Conservation (phyloP, 2,113 vertebrate species). For the Tapirus terrestris region DNA sequence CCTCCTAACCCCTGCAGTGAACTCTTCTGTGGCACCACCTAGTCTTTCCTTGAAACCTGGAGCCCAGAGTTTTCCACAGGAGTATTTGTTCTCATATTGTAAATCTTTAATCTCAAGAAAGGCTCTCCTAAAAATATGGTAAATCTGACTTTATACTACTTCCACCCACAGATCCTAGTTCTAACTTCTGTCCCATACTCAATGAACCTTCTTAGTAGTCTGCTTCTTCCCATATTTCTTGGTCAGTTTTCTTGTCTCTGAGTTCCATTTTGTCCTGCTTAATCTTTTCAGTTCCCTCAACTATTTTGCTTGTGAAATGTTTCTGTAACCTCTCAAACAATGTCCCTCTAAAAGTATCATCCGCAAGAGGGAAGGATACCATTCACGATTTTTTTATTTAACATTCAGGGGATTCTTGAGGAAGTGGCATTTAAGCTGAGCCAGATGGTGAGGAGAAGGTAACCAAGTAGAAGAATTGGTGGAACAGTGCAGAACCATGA, state of each 20-base stretch:
- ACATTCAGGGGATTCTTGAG: background rate
- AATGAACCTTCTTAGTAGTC: background rate
- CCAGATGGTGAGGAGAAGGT: background rate
- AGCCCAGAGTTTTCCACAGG: background rate
- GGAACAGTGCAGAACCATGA: rapidly evolving
- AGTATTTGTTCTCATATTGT: background rate
- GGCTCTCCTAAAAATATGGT: background rate
- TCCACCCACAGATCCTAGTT: background rate
- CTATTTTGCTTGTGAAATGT: background rate
- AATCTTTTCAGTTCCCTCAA: background rate
- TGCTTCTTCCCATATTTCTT: background rate
- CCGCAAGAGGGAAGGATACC: background rate
- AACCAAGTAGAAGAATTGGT: background rate
- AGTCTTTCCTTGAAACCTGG: background rate
- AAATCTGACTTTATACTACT: background rate
- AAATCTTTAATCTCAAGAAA: background rate
- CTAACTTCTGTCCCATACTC: background rate
- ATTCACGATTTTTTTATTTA: background rate
- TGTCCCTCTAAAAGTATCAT: background rate
- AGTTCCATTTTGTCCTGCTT: background rate
- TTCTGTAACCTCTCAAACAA: background rate
- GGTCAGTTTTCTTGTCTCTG: background rate
- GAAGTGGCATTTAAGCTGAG: background rate
- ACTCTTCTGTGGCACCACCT: background rate
- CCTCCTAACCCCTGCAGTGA: background rate